phyloP scores from a whole-genome alignment of 1,140 invertebrate species.

The Chelonus insularis region DNA sequence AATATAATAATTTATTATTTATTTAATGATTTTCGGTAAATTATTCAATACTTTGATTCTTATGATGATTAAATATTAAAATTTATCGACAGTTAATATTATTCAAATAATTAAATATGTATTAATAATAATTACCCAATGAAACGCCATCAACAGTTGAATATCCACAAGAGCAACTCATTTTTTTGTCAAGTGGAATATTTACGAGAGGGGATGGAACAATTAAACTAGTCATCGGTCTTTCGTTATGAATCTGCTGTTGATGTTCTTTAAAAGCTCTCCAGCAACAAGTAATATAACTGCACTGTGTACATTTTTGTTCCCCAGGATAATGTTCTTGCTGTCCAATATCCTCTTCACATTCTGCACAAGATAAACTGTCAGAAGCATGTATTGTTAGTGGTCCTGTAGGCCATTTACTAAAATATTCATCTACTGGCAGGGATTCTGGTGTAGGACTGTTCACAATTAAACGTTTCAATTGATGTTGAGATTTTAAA shows the following conservation, averaged over 20 bases:
- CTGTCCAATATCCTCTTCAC: conserved; percentile 65
- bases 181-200: conserved; percentile 61
- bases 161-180: conserved; percentile 78
- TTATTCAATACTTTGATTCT: too few relatives aligned
- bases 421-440: conserved; percentile 42
- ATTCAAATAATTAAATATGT: neutral
- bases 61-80: too few relatives aligned
- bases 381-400: conserved; percentile 42
- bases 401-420: conserved; percentile 48
- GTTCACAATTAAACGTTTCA: conserved; percentile 59
- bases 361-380: conserved; percentile 60
- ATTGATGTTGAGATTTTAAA: conserved; percentile 51
- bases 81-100: too few relatives aligned
- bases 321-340: conserved; percentile 66
- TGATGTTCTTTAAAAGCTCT: conserved; percentile 73
- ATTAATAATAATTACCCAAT: conserved; percentile 39
- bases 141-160: conserved; percentile 66
- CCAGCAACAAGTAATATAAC: conserved; percentile 76
- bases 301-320: conserved; percentile 73
- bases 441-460: conserved; percentile 33
- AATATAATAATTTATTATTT: conserved; percentile 10
- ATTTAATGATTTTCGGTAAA: too few relatives aligned
- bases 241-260: conserved; percentile 65
- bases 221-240: conserved; percentile 61
- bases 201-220: conserved; percentile 57